Evolutionary conservation across 2,888 invertebrate species (phyloP).

Genomic region (Endotricha flammealis): DNA sequence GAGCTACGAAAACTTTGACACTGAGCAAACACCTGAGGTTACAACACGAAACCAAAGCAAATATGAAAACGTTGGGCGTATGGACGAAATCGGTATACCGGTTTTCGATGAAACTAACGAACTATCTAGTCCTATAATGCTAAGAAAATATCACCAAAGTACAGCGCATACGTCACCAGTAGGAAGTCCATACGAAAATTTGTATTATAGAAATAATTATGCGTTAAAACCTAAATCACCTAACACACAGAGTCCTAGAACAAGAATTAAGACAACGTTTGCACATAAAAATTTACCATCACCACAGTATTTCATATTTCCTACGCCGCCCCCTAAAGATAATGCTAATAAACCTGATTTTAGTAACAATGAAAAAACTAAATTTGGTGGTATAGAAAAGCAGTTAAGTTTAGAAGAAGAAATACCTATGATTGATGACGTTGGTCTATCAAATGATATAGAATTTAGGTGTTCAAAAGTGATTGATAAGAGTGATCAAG

Average conservation of each 20-base stretch:
- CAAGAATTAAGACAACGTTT: slow-evolving; percentile 80
- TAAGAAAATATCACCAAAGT: slow-evolving; percentile 52
- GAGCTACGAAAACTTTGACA: slow-evolving; percentile 77
- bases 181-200: slow-evolving; percentile 81
- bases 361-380: slow-evolving; percentile 20
- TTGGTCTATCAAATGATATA: slow-evolving; percentile 61
- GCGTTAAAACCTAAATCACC: slow-evolving; percentile 64
- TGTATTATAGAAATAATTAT: slow-evolving; percentile 61
- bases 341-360: slow-evolving; percentile 44
- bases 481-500: slow-evolving; percentile 32
- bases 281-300: slow-evolving; percentile 69
- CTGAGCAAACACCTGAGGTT: slow-evolving; percentile 53
- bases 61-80: slow-evolving; percentile 57
- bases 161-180: slow-evolving; percentile 39
- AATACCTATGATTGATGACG: slow-evolving; percentile 74
- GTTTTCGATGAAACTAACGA: slow-evolving; percentile 56
- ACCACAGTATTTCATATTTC: slow-evolving; percentile 71
- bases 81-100: slow-evolving; percentile 71
- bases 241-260: slow-evolving; percentile 76
- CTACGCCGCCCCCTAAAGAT: slow-evolving; percentile 58
- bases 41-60: slow-evolving; percentile 42
- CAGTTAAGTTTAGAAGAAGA: slow-evolving; percentile 72
- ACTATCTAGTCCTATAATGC: slow-evolving; percentile 64
- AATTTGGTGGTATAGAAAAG: slow-evolving; percentile 64
- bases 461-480: slow-evolving; percentile 62